These are phyloP conservation scores for Colletes latitarsis DNA, from an alignment of 1,140 invertebrate species.

Conservation along the genomic window DNA sequence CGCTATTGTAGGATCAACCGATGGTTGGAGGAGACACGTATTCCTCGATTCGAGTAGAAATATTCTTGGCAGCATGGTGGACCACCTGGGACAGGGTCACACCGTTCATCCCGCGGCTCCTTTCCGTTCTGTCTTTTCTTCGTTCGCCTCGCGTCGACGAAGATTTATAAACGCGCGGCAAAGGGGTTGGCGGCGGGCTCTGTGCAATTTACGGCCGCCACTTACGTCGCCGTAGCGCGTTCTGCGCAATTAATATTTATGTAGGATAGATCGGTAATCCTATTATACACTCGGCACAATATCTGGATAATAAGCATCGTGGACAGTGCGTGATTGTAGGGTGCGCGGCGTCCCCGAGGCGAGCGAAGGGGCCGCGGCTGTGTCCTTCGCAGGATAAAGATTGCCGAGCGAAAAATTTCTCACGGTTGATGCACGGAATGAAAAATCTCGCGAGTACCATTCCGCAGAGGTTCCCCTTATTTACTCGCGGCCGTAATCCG, in stretches of 20 bases:
- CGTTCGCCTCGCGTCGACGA: constrained; percentile 22
- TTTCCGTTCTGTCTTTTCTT: constrained; percentile 7
- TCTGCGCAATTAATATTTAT: constrained; percentile 63
- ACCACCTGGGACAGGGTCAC: constrained; percentile 49
- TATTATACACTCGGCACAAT: constrained; percentile 60
- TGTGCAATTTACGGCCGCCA: constrained; percentile 54
- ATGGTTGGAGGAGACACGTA: no score
- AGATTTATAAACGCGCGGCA: constrained; percentile 53
- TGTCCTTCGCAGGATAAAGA: constrained; percentile 46
- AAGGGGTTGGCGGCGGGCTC: constrained; percentile 8
- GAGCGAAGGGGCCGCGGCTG: constrained; percentile 1
- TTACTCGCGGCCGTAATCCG: constrained; percentile 13
- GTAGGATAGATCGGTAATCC: constrained; percentile 60
- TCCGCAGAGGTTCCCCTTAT: background rate
- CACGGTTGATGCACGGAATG: constrained; percentile 22
- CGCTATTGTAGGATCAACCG: no score
- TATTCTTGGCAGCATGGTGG: constrained; percentile 24
- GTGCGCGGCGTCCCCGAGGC: constrained; percentile 47
- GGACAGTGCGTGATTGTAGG: constrained; percentile 56
- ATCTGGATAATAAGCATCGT: constrained; percentile 59
- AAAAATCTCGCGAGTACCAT: background rate
- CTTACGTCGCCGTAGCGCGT: constrained; percentile 50
- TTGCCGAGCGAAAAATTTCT: constrained; percentile 45
- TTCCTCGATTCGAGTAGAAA: constrained; percentile 8
- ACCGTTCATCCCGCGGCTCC: constrained; percentile 7